Conservation (phyloP, 2,113 vertebrate genomes). For the Apeltes quadracus region DNA sequence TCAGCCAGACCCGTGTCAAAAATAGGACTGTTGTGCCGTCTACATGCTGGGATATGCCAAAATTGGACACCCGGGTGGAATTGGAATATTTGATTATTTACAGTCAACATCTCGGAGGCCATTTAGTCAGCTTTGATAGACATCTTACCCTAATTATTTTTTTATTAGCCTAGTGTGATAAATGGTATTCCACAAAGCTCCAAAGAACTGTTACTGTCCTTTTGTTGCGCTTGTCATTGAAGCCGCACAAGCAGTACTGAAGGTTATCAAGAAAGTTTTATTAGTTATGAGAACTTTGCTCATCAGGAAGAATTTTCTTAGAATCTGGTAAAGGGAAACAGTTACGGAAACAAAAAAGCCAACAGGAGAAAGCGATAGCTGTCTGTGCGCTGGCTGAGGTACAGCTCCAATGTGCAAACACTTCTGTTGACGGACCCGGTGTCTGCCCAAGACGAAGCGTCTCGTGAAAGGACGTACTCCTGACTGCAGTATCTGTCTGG, state of each 20-base stretch:
- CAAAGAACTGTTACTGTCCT: neutral
- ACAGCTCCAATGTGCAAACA: neutral
- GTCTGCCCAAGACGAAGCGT: neutral
- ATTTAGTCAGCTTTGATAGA: conserved; percentile 9
- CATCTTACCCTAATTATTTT: neutral
- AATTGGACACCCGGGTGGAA: neutral
- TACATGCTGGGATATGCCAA: neutral
- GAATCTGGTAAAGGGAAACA: neutral
- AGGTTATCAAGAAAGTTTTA: neutral
- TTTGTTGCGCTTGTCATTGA: neutral
- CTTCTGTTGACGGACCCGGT: neutral
- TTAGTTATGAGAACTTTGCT: neutral
- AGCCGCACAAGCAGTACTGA: neutral
- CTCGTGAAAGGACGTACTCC: conserved; percentile 4
- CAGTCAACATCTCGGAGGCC: neutral
- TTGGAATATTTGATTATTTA: conserved; percentile 10
- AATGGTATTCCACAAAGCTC: conserved; percentile 29
- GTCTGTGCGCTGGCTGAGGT: neutral
- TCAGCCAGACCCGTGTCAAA: neutral
- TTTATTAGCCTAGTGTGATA: neutral
- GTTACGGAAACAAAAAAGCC: neutral
- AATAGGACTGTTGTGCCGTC: neutral
- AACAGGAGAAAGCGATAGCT: neutral
- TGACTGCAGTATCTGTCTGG: conserved; percentile 4
- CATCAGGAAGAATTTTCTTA: neutral